Conservation (phyloP, 2,888 invertebrate genomes). For the Rhagophthalmus giganteus region DNA sequence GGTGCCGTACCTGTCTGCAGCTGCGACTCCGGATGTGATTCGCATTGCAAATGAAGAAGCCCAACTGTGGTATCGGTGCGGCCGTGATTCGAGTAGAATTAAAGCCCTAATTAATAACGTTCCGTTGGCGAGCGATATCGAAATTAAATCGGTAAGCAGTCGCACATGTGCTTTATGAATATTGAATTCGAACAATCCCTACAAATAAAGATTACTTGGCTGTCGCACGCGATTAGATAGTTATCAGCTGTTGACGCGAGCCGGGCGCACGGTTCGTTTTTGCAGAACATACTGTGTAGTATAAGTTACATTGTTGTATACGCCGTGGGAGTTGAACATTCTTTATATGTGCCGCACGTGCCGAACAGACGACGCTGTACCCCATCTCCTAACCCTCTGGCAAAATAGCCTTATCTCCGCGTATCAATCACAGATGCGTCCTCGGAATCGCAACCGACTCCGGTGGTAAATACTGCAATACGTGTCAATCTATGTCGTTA, state of each 20-base stretch:
- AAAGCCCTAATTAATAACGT: slow-evolving; percentile 27
- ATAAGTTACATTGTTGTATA: slow-evolving; percentile 35
- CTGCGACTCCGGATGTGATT: slow-evolving; percentile 22
- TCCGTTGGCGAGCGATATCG: slow-evolving; percentile 23
- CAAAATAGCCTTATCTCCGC: slow-evolving; percentile 36
- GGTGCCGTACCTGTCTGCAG: slow-evolving; percentile 29
- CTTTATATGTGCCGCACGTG: slow-evolving; percentile 36
- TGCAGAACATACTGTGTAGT: slow-evolving; percentile 27
- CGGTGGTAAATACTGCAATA: slow-evolving; percentile 31
- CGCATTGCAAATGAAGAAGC: slow-evolving; percentile 34
- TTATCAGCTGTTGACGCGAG: slow-evolving; percentile 38
- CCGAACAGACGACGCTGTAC: slow-evolving; percentile 34
- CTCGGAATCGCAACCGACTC: slow-evolving; percentile 29
- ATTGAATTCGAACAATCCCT: slow-evolving; percentile 38
- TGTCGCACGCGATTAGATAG: slow-evolving; percentile 38
- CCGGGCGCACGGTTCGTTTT: slow-evolving; percentile 11
- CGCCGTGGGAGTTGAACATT: slow-evolving; percentile 31
- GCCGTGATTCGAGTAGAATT: slow-evolving; percentile 16
- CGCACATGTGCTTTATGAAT: slow-evolving; percentile 36
- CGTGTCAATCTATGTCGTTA: slow-evolving; percentile 34
- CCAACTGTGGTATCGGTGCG: slow-evolving; percentile 27
- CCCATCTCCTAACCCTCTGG: slow-evolving; percentile 18
- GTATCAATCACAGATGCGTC: slow-evolving; percentile 38
- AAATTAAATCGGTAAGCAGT: slow-evolving; percentile 36
- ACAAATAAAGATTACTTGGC: slow-evolving; percentile 33